Conservation (phyloP, 2,888 invertebrate genomes). For the Lamproptera curius region DNA sequence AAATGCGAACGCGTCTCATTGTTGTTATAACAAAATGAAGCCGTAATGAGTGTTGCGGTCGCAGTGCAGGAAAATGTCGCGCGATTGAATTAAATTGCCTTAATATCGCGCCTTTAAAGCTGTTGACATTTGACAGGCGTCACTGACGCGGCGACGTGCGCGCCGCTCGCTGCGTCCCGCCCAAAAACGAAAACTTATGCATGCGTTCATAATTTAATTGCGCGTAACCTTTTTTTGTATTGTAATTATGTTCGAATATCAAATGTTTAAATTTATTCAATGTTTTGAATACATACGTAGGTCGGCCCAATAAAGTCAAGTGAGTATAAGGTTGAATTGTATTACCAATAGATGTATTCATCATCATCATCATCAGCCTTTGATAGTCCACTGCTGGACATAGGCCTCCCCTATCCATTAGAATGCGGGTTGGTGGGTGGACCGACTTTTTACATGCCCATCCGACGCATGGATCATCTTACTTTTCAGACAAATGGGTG, state of each 20-base stretch:
- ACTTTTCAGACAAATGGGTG: too few species aligned
- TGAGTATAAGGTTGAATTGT: too few species aligned
- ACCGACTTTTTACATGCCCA: too few species aligned
- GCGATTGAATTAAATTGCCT: constrained; percentile 71
- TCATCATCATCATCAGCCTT: too few species aligned
- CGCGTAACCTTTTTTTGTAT: constrained; percentile 2
- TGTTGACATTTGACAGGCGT: constrained; percentile 70
- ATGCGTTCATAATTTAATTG: constrained; percentile 12
- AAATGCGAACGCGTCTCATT: constrained; percentile 49
- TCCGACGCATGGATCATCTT: too few species aligned
- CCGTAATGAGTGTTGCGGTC: constrained; percentile 60
- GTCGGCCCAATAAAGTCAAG: too few species aligned
- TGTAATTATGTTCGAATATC: not conserved
- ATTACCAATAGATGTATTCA: too few species aligned
- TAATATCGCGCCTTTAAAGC: constrained; percentile 62
- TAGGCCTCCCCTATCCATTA: too few species aligned
- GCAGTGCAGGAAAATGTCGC: constrained; percentile 48
- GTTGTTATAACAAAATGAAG: constrained; percentile 75
- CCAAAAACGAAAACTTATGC: not conserved
- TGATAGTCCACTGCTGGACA: too few species aligned
- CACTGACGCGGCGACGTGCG: constrained; percentile 57
- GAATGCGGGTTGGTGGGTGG: too few species aligned
- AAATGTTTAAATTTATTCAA: not conserved
- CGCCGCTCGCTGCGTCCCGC: constrained; percentile 8
- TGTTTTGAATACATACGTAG: too few species aligned